Conservation (phyloP, 2,797 vertebrate species). For the Coregonus ussuriensis region DNA sequence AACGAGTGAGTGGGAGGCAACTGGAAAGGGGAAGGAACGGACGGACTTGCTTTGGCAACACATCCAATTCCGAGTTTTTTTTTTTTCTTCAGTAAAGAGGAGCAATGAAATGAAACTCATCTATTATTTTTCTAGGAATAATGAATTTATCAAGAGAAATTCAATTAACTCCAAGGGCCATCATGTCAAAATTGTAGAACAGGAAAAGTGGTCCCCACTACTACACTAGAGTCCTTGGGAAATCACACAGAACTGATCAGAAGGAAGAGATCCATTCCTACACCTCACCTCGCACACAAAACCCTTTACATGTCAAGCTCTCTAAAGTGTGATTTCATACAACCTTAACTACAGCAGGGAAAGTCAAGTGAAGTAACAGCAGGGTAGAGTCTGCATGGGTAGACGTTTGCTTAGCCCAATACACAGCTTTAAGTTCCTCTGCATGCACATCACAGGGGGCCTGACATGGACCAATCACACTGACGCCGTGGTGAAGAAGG, state of each 20-base stretch:
- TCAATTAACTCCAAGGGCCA: background rate
- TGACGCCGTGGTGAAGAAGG: no score
- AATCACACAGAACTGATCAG: background rate
- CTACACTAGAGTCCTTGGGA: no score
- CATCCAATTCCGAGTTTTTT: background rate
- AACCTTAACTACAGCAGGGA: background rate
- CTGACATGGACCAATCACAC: no score
- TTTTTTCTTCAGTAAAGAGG: constrained; percentile 50
- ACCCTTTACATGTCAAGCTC: background rate
- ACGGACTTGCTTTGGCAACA: background rate
- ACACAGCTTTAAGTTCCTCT: no score
- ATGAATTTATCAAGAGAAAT: background rate
- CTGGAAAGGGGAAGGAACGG: background rate
- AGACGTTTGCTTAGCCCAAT: no score
- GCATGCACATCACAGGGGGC: no score
- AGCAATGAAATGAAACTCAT: constrained; percentile 53
- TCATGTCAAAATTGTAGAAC: background rate
- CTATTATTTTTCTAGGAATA: constrained; percentile 36
- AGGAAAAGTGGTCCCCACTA: no score
- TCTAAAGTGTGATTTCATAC: background rate
- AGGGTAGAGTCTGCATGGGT: no score
- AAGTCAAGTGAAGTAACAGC: no score
- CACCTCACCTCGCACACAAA: background rate
- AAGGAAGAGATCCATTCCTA: background rate
- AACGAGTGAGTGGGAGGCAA: constrained; percentile 60